These are phyloP conservation scores for Gadopsis bispinosus DNA, from an alignment of 2,797 vertebrate genomes.

Conservation along the genomic window DNA sequence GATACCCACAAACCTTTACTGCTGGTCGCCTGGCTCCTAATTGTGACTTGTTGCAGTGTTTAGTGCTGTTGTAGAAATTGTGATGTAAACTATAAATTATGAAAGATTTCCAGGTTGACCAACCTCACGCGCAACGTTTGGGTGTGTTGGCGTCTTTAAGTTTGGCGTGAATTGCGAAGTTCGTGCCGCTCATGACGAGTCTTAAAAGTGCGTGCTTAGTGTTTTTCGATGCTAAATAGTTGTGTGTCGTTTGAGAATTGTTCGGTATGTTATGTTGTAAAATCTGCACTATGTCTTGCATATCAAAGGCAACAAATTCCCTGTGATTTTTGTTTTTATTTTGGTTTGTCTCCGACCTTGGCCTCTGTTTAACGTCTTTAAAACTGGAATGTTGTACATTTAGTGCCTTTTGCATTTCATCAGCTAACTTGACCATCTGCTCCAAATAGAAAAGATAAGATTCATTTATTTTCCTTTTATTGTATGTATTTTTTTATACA, in stretches of 20 bases:
- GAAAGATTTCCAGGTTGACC: constrained; percentile 45
- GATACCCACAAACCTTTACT: constrained; percentile 45
- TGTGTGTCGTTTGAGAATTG: constrained; percentile 73
- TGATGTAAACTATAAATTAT: constrained; percentile 80
- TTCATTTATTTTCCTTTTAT: constrained; percentile 82
- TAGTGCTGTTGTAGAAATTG: constrained; percentile 75
- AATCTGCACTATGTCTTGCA: constrained; percentile 82
- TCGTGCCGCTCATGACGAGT: constrained; percentile 45
- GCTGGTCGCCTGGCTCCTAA: constrained; percentile 60
- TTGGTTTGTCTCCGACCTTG: constrained; percentile 68
- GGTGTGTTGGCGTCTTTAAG: constrained; percentile 29
- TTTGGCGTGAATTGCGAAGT: constrained; percentile 20
- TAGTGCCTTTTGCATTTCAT: constrained; percentile 89
- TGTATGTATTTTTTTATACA: constrained; percentile 84
- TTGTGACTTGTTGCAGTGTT: constrained; percentile 63
- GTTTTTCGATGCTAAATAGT: constrained; percentile 72
- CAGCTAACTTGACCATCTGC: constrained; percentile 83
- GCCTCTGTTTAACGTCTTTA: constrained; percentile 74
- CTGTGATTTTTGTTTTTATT: constrained; percentile 65
- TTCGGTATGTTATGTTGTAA: constrained; percentile 78
- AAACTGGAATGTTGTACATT: constrained; percentile 89
- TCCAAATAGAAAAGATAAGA: constrained; percentile 78
- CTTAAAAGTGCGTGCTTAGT: constrained; percentile 56
- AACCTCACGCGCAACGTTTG: constrained; percentile 18
- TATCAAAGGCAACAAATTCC: constrained; percentile 75